A percentile compares a stretch with the other conserved stretches of the same genome.
phyloP scores from a whole-genome alignment of 2,113 vertebrate species.

The Lethenteron reissneri region DNA sequence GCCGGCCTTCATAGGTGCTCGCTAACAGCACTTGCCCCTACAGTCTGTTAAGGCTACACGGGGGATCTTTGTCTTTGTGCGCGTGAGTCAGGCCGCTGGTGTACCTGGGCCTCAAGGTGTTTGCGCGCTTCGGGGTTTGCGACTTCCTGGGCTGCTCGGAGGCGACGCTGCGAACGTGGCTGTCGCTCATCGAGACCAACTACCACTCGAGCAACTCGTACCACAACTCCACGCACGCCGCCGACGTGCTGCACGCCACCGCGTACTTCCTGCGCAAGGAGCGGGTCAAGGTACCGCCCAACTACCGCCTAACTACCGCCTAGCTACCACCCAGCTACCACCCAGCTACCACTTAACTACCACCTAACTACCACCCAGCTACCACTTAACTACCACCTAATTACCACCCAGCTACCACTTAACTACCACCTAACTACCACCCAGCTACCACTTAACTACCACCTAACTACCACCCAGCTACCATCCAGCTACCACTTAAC shows the following conservation, averaged over 20 bases:
- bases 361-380: constrained; percentile 26
- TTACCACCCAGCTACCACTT: too few species aligned
- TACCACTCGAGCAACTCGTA: constrained; percentile 84
- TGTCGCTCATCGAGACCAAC: constrained; percentile 52
- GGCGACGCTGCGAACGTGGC: constrained; percentile 56
- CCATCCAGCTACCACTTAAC: too few species aligned
- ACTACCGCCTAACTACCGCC: too few species aligned
- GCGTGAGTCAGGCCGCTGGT: constrained; percentile 46
- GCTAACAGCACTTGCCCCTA: too few species aligned
- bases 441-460: too few species aligned
- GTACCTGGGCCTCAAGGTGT: constrained; percentile 73
- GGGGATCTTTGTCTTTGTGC: too few species aligned
- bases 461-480: too few species aligned
- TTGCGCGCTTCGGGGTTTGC: constrained; percentile 69
- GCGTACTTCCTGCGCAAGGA: constrained; percentile 81
- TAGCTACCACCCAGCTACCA: constrained; percentile 13
- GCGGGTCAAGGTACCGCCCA: constrained; percentile 50
- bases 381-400: too few species aligned
- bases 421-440: too few species aligned
- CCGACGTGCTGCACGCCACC: constrained; percentile 77
- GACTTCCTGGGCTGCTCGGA: constrained; percentile 76
- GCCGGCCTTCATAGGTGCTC: too few species aligned
- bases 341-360: constrained; percentile 4
- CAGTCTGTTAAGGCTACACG: too few species aligned
- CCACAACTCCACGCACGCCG: constrained; percentile 80